These are phyloP conservation scores for Ctenosaura bakeri DNA, from an alignment of 2,797 vertebrate genomes.

Conservation along the genomic window DNA sequence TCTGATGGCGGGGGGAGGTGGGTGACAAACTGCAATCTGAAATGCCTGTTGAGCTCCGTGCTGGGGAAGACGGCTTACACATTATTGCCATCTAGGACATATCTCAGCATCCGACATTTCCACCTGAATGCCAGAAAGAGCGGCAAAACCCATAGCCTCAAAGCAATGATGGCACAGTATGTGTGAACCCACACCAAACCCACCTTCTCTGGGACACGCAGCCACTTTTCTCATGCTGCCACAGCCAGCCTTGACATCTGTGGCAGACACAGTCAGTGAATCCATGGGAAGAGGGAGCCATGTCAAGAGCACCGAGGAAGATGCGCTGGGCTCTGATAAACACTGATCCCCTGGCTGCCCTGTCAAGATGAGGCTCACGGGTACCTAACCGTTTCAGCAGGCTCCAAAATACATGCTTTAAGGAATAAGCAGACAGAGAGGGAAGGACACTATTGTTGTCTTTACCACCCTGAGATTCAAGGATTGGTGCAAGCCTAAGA, in stretches of 20 bases:
- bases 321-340: background rate
- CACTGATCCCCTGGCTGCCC: no score
- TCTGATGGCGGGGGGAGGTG: no score
- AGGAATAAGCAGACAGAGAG: background rate
- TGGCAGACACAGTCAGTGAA: background rate
- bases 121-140: background rate
- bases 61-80: background rate
- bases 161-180: background rate
- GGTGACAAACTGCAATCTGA: no score
- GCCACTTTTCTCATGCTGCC: no score
- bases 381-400: background rate
- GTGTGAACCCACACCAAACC: no score
- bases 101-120: background rate
- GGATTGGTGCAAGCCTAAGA: background rate
- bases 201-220: background rate
- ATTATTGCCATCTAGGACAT: no score
- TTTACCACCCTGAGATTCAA: no score
- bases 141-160: background rate
- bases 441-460: no score
- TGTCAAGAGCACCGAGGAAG: background rate
- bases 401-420: background rate
- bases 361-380: background rate
- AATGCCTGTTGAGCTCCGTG: background rate
- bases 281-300: background rate
- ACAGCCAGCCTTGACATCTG: background rate